Conservation (phyloP, 30 jellyfish, hydroid and myxozoan species). For the Morbakka virulenta region DNA sequence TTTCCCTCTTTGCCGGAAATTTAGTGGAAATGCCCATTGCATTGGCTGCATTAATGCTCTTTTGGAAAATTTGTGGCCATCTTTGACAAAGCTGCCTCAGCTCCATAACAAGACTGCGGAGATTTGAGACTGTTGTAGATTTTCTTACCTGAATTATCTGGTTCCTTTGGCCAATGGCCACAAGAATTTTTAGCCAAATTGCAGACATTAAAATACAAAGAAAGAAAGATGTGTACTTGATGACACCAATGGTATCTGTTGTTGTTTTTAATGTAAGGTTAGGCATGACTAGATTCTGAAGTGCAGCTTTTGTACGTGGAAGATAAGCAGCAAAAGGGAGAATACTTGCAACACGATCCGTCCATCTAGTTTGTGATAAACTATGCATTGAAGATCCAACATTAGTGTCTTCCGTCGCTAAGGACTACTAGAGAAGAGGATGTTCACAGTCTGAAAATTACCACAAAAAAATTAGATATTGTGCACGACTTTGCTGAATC, state of each 20-base stretch:
- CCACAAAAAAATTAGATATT: constrained; percentile 51
- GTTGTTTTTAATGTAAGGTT: constrained; percentile 22
- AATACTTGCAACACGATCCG: constrained; percentile 60
- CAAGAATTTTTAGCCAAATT: constrained; percentile 25
- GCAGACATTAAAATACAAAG: constrained; percentile 34
- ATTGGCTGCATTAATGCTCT: background rate
- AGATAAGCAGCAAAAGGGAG: constrained; percentile 50
- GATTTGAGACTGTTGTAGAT: too few relatives aligned
- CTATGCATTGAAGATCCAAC: constrained; percentile 56
- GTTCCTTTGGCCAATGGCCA: constrained; percentile 33
- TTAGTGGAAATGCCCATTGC: too few relatives aligned
- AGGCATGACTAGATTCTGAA: constrained; percentile 11
- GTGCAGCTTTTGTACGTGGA: constrained; percentile 40
- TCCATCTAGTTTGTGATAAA: constrained; percentile 50
- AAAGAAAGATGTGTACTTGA: constrained; percentile 21
- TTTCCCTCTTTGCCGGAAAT: too few relatives aligned
- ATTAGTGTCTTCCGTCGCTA: constrained; percentile 36
- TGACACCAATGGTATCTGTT: constrained; percentile 34
- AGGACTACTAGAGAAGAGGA: constrained; percentile 38
- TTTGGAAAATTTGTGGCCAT: too few relatives aligned
- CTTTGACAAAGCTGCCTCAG: too few relatives aligned
- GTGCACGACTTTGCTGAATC: constrained; percentile 27
- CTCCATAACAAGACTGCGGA: too few relatives aligned
- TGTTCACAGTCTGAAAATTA: constrained; percentile 35
- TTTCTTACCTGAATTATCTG: constrained; percentile 46